Conservation (phyloP, 2,113 vertebrate species). For the Rousettus leschenaultii region DNA sequence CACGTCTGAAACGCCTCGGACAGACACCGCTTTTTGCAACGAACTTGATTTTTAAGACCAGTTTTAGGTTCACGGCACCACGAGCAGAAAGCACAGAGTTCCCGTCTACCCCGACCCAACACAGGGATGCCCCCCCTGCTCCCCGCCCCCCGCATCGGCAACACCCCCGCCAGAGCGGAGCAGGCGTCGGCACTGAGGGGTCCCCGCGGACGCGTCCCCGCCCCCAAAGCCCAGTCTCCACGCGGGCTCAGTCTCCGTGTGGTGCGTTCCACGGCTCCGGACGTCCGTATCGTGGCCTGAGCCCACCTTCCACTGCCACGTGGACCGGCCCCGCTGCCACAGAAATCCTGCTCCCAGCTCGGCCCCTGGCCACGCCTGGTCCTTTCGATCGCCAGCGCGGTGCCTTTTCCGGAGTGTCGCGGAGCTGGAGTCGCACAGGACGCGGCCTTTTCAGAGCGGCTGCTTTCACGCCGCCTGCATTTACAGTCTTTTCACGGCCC, state of each 20-base stretch:
- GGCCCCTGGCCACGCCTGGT: not conserved
- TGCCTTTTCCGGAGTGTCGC: not conserved
- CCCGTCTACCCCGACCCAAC: not conserved
- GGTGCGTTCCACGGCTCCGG: not conserved
- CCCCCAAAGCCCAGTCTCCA: not conserved
- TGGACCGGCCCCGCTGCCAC: too few relatives aligned
- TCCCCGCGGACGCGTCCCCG: not conserved
- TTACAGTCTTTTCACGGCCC: not conserved
- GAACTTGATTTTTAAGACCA: not conserved
- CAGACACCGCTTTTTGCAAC: not conserved
- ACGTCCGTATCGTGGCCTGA: too few relatives aligned
- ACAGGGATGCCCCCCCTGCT: too few relatives aligned
- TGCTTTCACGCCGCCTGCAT: not conserved
- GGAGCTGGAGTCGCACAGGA: not conserved
- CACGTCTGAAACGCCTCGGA: not conserved
- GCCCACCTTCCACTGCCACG: not conserved
- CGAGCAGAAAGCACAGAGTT: not conserved
- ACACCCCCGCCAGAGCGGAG: not conserved
- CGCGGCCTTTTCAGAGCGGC: not conserved
- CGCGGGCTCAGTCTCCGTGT: not conserved
- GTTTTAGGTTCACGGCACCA: not conserved
- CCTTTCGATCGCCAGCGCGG: not conserved
- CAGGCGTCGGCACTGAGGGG: not conserved
- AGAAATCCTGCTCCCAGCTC: too few relatives aligned
- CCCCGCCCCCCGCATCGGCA: not conserved